Evolutionary conservation across 2,113 vertebrate species (phyloP), one percentile per base, ranked within the genome.

Genomic region (Empidonax traillii): DNA sequence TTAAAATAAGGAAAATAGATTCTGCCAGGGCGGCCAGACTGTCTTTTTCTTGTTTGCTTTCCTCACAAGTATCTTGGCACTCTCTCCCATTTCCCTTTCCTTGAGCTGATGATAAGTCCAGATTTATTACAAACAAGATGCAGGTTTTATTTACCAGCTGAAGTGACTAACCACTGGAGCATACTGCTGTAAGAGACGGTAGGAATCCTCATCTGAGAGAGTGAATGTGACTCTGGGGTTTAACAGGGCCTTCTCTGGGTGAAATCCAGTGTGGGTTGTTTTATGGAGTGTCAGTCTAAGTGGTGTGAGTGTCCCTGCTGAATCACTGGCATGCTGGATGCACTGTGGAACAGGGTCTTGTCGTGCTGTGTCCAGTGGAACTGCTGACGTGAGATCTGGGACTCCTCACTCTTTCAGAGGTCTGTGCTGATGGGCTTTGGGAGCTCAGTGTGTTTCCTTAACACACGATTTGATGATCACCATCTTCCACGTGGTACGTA

Each of bases 361-460:
- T 69, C 28, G 1, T 12, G 53, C 19, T 46, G 51, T 19, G 22
- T 63, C 46, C 43, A 31, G 28, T 37, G 59, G 28, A 62, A 53
- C 31, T 23, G 23, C 19, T 66, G 59, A 1, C 44, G 37, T 6
- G 85, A 41, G 71, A 17, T 37, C 11, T 80, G 56, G 19, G 39
- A 41, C 41, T 89, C 43, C 52, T 13, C 1, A 4, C 39, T 56
- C 30, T 66, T 39, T 24, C 66, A 63, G 58, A 73, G n/a, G 16
- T 0, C 0, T 1, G 11, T 7, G 2, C 7, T 1, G 2, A 33
- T 0, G 2, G 62, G 33, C 79, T 72, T 6, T 51, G 16, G 0
- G 3, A 41, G 78, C 55, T 67, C 31, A 44, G 4, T 33, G 85
- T 9, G 4, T 44, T 79, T 76, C 55, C 58, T 44, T 19, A 37